These are phyloP conservation scores for Perca fluviatilis DNA, from an alignment of 2,113 vertebrate species.

Conservation along the genomic window DNA sequence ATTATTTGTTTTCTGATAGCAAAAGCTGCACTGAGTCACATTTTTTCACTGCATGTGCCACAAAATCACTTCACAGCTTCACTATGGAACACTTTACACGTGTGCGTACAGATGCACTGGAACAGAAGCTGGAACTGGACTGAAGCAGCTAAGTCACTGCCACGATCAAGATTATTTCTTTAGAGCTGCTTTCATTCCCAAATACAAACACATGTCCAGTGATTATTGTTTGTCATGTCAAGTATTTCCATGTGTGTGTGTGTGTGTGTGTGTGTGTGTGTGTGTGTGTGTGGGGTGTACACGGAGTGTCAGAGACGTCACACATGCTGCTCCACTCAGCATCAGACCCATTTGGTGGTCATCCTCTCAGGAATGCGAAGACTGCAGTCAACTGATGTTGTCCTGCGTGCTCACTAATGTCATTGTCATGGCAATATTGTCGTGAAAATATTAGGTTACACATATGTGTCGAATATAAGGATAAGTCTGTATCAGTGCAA, in stretches of 20 bases:
- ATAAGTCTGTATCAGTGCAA: not conserved
- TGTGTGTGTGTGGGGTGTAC: conserved; percentile 36
- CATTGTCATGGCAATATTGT: conserved; percentile 55
- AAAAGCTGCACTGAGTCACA: not conserved
- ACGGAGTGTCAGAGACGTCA: conserved; percentile 48
- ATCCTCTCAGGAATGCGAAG: conserved; percentile 61
- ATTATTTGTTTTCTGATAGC: not conserved
- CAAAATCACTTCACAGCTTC: not conserved
- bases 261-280: conserved; percentile 25
- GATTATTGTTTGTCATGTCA: not conserved
- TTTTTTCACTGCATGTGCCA: not conserved
- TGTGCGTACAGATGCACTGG: not conserved
- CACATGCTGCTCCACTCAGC: conserved; percentile 71
- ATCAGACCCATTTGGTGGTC: conserved; percentile 65
- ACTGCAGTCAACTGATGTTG: conserved; percentile 32
- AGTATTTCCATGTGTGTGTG: not conserved
- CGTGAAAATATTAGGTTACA: conserved; percentile 11
- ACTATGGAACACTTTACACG: not conserved
- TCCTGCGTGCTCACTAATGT: conserved; percentile 34
- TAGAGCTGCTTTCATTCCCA: not conserved
- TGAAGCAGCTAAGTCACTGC: not conserved
- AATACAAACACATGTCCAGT: not conserved
- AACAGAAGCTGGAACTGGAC: not conserved
- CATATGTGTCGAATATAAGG: not conserved
- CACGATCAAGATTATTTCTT: not conserved